Evolutionary conservation across 1,140 invertebrate species (phyloP).

Genomic region (Aphaenogaster rudis): DNA sequence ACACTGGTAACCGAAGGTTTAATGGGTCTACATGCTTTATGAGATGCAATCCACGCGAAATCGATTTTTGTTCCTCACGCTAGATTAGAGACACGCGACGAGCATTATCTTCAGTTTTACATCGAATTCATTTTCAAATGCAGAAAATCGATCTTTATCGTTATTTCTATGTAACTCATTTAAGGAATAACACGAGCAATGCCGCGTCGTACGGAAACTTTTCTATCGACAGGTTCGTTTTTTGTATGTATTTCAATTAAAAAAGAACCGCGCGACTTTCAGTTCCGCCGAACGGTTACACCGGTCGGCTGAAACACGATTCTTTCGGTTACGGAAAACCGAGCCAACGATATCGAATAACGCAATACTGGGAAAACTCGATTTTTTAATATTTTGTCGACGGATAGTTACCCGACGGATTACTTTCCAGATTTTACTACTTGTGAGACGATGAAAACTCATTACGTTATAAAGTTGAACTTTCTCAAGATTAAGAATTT

Average conservation of each 20-base stretch:
- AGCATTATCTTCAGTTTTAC: background rate
- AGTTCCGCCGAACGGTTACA: slow-evolving; percentile 33
- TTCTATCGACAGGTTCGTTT: slow-evolving; percentile 17
- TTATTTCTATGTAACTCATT: background rate
- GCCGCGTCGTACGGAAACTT: background rate
- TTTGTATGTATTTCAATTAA: slow-evolving; percentile 57
- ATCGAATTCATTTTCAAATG: background rate
- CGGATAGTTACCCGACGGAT: slow-evolving; percentile 2
- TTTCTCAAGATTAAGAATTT: background rate
- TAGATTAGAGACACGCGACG: background rate
- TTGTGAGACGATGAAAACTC: background rate
- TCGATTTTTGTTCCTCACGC: background rate
- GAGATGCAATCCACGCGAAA: slow-evolving; percentile 3
- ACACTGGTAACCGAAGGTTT: slow-evolving; percentile 11
- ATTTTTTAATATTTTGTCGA: slow-evolving; percentile 35
- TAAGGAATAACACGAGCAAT: background rate
- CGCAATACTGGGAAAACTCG: slow-evolving; percentile 32
- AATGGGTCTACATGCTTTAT: background rate
- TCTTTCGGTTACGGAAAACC: slow-evolving; percentile 59
- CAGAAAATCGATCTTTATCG: background rate
- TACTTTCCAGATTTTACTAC: slow-evolving; percentile 10
- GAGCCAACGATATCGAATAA: slow-evolving; percentile 53
- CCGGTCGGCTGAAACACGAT: slow-evolving; percentile 39
- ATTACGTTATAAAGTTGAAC: slow-evolving; percentile 1
- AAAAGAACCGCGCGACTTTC: slow-evolving; percentile 35